Percentiles rank a stretch among this genome's conserved stretches.
Evolutionary conservation across 2,113 vertebrate species (phyloP).

Genomic region (Oncorhynchus kisutch): DNA sequence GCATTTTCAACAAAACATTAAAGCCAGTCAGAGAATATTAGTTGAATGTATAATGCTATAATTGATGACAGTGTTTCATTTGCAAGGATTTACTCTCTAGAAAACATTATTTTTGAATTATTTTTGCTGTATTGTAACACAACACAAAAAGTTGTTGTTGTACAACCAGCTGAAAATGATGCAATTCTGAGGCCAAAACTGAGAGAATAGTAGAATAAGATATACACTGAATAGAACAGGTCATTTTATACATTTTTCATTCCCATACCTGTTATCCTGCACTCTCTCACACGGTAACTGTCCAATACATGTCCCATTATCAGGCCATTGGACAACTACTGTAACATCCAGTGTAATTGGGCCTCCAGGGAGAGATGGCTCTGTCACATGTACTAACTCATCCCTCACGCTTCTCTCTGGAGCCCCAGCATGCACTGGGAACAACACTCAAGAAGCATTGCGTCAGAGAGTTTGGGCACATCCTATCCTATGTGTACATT

Average conservation of each 20-base stretch:
- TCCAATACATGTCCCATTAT: slow-evolving; percentile 41
- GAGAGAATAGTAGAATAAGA: background rate
- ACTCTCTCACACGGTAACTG: slow-evolving; percentile 10
- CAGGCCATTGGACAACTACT: slow-evolving; percentile 41
- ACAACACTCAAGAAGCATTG: too few species aligned
- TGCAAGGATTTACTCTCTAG: background rate
- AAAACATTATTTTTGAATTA: background rate
- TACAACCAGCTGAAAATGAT: slow-evolving; percentile 12
- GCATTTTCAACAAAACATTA: background rate
- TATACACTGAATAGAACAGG: too few species aligned
- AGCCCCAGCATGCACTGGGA: too few species aligned
- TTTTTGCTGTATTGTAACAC: background rate
- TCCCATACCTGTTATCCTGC: slow-evolving; percentile 43
- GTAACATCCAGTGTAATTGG: slow-evolving; percentile 66
- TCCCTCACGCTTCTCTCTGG: slow-evolving; percentile 26
- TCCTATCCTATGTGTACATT: too few species aligned
- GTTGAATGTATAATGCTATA: background rate
- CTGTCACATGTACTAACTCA: slow-evolving; percentile 39
- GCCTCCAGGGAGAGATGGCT: slow-evolving; percentile 54
- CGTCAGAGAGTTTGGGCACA: too few species aligned
- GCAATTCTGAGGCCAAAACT: slow-evolving; percentile 7
- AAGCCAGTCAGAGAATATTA: background rate
- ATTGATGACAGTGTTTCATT: slow-evolving; percentile 7
- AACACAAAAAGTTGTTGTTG: slow-evolving; percentile 11
- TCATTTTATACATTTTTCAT: background rate